Evolutionary conservation across 1,140 invertebrate species (phyloP).

Genomic region (Trichonephila clavipes): DNA sequence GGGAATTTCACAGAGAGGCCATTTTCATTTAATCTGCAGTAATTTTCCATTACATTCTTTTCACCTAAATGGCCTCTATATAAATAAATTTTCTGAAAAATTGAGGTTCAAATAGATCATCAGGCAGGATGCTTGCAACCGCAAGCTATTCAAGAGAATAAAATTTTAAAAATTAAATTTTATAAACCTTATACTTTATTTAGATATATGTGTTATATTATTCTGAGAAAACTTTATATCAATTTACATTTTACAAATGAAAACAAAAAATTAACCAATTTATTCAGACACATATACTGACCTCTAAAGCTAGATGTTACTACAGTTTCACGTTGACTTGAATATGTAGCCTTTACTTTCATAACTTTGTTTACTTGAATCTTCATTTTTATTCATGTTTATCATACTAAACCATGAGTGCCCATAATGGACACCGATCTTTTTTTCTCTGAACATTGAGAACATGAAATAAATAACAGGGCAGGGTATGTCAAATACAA

Average conservation of each 20-base stretch:
- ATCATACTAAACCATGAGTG: conserved; percentile 50
- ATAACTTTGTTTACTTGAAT: conserved; percentile 70
- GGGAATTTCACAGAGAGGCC: background rate
- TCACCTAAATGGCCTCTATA: too few relatives aligned
- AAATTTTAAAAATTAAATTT: too few relatives aligned
- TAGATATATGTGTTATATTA: too few relatives aligned
- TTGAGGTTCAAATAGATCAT: too few relatives aligned
- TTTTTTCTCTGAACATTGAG: conserved; percentile 49
- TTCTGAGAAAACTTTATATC: too few relatives aligned
- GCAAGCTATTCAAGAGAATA: too few relatives aligned
- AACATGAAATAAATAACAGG: conserved; percentile 55
- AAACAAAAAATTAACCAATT: background rate
- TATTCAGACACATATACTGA: background rate
- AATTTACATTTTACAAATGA: too few relatives aligned
- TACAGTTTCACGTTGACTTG: conserved; percentile 74
- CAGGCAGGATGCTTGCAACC: too few relatives aligned
- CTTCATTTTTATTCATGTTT: conserved; percentile 70
- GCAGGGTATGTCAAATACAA: conserved; percentile 68
- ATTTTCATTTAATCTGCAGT: too few relatives aligned
- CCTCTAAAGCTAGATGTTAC: conserved; percentile 75
- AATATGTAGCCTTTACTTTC: conserved; percentile 57
- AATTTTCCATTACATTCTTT: too few relatives aligned
- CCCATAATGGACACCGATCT: conserved; percentile 63
- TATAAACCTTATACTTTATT: too few relatives aligned
- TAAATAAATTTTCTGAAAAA: too few relatives aligned